phyloP scores from a whole-genome alignment of 2,113 vertebrate genomes.

The Phodopus roborovskii region DNA sequence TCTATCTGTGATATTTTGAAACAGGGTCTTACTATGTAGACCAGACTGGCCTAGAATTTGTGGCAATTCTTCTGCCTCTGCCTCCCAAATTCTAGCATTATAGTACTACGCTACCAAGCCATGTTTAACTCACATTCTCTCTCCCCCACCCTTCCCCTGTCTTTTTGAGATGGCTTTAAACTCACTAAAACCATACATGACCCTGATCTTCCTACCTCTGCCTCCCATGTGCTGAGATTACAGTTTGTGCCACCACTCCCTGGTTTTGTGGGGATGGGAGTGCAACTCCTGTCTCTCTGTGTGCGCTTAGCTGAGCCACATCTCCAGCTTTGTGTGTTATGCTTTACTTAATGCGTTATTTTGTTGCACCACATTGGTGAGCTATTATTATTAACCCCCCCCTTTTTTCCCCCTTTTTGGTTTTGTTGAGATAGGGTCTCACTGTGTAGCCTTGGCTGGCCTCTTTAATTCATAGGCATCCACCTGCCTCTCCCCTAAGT shows the following conservation, averaged over 20 bases:
- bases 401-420: background rate
- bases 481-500: background rate
- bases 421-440: background rate
- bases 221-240: too few relatives aligned
- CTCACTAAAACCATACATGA: background rate
- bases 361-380: background rate
- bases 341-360: background rate
- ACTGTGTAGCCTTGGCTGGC: background rate
- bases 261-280: background rate
- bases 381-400: background rate
- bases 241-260: background rate
- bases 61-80: background rate
- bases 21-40: background rate
- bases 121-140: background rate
- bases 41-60: background rate
- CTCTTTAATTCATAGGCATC: background rate
- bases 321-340: background rate
- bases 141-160: background rate
- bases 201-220: background rate
- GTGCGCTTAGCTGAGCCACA: background rate
- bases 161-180: background rate
- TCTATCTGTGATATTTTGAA: background rate
- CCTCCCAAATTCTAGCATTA: background rate
- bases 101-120: background rate
- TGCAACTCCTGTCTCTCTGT: background rate